Base-by-base conservation (phyloP, 2,797 vertebrate genomes). In the Notoglanidium macrostoma region DNA sequence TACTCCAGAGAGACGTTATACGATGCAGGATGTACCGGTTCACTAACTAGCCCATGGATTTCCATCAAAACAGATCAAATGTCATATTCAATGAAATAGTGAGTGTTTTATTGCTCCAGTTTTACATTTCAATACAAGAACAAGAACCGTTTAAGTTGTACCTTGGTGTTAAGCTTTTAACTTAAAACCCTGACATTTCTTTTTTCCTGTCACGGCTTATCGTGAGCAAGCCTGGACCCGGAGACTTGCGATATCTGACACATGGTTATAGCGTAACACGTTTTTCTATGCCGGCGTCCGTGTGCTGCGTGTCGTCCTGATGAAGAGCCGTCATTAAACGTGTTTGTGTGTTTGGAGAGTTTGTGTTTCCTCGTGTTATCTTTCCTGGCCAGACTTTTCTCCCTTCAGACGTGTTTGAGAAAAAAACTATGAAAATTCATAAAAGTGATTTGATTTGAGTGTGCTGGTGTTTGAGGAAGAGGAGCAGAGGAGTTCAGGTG, bases 381-480 rank as follows among this genome's bases (percentile, higher is more conserved):
- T 86, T 73, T 32, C 76, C 74, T 63, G 19, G n/a, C 15, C 83
- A 88, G 87, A 79, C 88, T 44, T 21, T 68, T 59, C 21, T 76
- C 54, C 79, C 84, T 81, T 44, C 54, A 79, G 26, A 40, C 26
- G 55, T 44, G 11, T 57, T 57, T 12, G 17, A 32, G 17, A 54
- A 9, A 17, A 17, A 54, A 32, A 35, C 12, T 14, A 29, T 51
- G 74, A 81, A 81, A 46, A 35, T 81, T 63, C 5, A n/a, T 63
- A 17, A 46, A 80, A 19, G 14, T 81, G 73, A 51, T 85, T 65
- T 49, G n/a, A 63, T 51, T 61, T 61, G 85, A 21, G 54, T 59
- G 57, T 76, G n/a, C 65, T 46, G 82, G 6, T 88, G 68, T 85
- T 59, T 49, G 74, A 86, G 59, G 87, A 81, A 83, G 70, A 82